phyloP scores from a whole-genome alignment of 2,113 vertebrate genomes.

The Takifugu flavidus region DNA sequence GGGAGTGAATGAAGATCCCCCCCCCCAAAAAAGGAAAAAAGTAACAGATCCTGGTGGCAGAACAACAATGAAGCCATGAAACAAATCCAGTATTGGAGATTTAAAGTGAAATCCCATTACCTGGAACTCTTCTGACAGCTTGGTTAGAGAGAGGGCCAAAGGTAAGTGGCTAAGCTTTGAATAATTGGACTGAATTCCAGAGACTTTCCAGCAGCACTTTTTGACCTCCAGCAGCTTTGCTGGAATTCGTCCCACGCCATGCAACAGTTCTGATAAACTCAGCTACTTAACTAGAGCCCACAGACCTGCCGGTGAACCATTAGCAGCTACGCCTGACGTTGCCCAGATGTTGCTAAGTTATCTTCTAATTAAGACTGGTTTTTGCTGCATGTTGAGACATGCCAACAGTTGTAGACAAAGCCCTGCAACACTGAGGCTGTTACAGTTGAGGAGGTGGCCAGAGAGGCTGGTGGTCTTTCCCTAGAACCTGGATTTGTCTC shows the following conservation, averaged over 20 bases:
- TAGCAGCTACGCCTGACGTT: background rate
- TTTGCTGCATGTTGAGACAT: slow-evolving; percentile 34
- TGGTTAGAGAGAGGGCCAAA: slow-evolving; percentile 79
- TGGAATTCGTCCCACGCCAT: slow-evolving; percentile 40
- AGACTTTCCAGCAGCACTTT: no score
- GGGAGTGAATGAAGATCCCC: slow-evolving; percentile 30
- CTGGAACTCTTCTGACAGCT: slow-evolving; percentile 82
- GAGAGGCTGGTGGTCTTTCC: slow-evolving; percentile 61
- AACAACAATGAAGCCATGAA: slow-evolving; percentile 78
- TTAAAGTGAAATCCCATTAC: slow-evolving; percentile 72
- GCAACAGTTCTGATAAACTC: slow-evolving; percentile 23
- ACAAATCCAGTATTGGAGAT: slow-evolving; percentile 81
- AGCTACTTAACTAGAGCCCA: slow-evolving; percentile 11
- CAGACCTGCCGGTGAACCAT: slow-evolving; percentile 17
- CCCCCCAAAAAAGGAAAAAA: slow-evolving; percentile 1
- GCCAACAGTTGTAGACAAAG: slow-evolving; percentile 22
- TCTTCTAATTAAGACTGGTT: slow-evolving; percentile 19
- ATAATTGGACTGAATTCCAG: slow-evolving; percentile 24
- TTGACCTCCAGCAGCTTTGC: no score
- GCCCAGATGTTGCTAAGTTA: slow-evolving; percentile 8
- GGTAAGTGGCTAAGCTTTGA: slow-evolving; percentile 53
- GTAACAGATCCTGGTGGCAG: slow-evolving; percentile 37
- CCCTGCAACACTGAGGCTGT: slow-evolving; percentile 16
- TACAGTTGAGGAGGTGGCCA: slow-evolving; percentile 40
- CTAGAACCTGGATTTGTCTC: slow-evolving; percentile 82